Evolutionary conservation across 2,113 vertebrate species (phyloP).

Genomic region (Panthera leo): DNA sequence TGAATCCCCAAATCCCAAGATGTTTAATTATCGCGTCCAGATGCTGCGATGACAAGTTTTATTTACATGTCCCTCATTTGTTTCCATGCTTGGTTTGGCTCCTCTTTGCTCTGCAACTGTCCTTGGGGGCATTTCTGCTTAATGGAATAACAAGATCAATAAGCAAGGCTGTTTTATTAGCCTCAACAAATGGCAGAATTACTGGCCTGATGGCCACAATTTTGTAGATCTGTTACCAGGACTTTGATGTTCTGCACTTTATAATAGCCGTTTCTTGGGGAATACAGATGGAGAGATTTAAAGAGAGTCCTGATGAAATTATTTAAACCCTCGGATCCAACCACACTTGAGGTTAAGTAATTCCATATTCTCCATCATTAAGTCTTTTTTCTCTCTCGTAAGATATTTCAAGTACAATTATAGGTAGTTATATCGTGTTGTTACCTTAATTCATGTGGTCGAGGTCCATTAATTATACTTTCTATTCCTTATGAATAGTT

Average conservation of each 20-base stretch:
- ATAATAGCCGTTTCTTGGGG: not conserved
- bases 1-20: slow-evolving; percentile 15
- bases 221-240: slow-evolving; percentile 18
- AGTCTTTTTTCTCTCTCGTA: not conserved
- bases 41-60: slow-evolving; percentile 62
- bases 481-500: not conserved
- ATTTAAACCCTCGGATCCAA: not conserved
- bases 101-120: slow-evolving; percentile 57
- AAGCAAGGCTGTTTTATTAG: slow-evolving; percentile 55
- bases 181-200: slow-evolving; percentile 32
- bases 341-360: not conserved
- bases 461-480: not conserved
- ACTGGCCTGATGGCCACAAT: slow-evolving; percentile 2
- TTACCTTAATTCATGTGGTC: not conserved
- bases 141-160: slow-evolving; percentile 60
- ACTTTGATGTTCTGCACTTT: slow-evolving; percentile 11
- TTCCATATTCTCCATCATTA: not conserved
- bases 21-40: slow-evolving; percentile 64
- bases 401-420: not conserved
- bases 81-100: slow-evolving; percentile 41
- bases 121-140: slow-evolving; percentile 56
- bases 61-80: slow-evolving; percentile 67
- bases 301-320: not conserved
- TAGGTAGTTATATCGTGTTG: not conserved
- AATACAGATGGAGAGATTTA: not conserved